Evolutionary conservation across 2,797 vertebrate genomes (phyloP).

Genomic region (Anguilla obscura): DNA sequence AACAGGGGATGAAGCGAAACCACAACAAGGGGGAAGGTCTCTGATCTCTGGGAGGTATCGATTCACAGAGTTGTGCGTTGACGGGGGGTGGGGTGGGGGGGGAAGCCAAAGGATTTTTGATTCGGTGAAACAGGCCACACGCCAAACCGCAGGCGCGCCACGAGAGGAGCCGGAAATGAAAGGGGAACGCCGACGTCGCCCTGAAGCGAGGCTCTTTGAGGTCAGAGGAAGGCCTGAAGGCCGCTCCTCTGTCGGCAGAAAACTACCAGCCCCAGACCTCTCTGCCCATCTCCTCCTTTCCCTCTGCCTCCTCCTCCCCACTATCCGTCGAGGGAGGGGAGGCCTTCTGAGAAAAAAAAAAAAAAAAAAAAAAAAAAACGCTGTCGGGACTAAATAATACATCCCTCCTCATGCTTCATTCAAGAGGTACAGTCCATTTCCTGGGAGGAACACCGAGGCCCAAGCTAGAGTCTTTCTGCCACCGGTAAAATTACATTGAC

Average conservation of each 20-base stretch:
- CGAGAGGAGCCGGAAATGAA: slow-evolving; percentile 26
- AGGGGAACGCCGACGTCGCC: background rate
- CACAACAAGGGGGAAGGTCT: slow-evolving; percentile 24
- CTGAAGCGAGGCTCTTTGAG: slow-evolving; percentile 3
- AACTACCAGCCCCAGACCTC: slow-evolving; percentile 2
- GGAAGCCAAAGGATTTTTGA: background rate
- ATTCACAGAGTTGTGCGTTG: slow-evolving; percentile 52
- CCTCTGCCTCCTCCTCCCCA: slow-evolving; percentile 17
- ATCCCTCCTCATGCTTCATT: slow-evolving; percentile 72
- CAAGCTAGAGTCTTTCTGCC: slow-evolving; percentile 30
- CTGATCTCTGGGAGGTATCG: slow-evolving; percentile 33
- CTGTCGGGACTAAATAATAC: slow-evolving; percentile 60
- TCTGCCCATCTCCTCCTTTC: slow-evolving; percentile 19
- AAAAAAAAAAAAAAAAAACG: background rate
- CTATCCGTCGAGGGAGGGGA: background rate
- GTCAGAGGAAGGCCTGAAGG: no score
- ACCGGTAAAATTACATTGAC: background rate
- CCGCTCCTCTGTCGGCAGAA: background rate
- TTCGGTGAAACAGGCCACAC: slow-evolving; percentile 27
- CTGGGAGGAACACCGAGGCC: slow-evolving; percentile 61
- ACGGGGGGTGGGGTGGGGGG: slow-evolving; percentile 45
- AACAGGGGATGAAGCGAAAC: slow-evolving; percentile 63
- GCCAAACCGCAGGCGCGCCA: slow-evolving; percentile 56
- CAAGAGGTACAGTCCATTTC: slow-evolving; percentile 60
- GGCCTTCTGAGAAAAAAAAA: background rate